Evolutionary conservation across 2,113 vertebrate species (phyloP).

Genomic region (Leptobrachium ailaonicum): DNA sequence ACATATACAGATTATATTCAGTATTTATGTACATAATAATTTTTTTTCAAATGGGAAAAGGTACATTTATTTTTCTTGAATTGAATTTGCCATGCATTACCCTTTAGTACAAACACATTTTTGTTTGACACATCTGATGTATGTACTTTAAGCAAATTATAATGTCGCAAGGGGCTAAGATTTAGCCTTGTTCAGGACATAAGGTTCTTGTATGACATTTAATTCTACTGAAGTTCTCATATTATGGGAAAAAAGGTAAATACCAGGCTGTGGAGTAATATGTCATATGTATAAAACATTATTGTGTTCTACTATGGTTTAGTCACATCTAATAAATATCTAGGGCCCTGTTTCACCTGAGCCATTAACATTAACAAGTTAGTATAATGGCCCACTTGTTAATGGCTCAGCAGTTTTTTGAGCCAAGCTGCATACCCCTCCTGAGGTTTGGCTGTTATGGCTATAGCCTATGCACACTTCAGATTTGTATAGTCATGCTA

Average conservation of each 20-base stretch:
- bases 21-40: constrained; percentile 29
- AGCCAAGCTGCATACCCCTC: too few relatives aligned
- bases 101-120: constrained; percentile 30
- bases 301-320: too few relatives aligned
- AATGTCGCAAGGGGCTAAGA: not conserved
- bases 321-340: too few relatives aligned
- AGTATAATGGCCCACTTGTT: too few relatives aligned
- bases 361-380: too few relatives aligned
- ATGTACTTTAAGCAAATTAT: constrained; percentile 17
- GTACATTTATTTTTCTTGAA: constrained; percentile 36
- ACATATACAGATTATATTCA: constrained; percentile 21
- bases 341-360: too few relatives aligned
- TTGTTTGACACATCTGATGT: constrained; percentile 34
- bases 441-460: too few relatives aligned
- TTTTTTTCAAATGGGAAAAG: constrained; percentile 24
- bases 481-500: too few relatives aligned
- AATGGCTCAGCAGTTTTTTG: too few relatives aligned
- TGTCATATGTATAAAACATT: too few relatives aligned
- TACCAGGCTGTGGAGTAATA: too few relatives aligned
- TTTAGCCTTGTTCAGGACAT: not conserved
- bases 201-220: not conserved
- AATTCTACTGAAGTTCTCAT: not conserved
- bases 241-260: not conserved
- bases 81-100: constrained; percentile 6
- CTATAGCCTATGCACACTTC: too few relatives aligned